phyloP scores from a whole-genome alignment of 1,140 invertebrate species.

The Drosophila mojavensis region DNA sequence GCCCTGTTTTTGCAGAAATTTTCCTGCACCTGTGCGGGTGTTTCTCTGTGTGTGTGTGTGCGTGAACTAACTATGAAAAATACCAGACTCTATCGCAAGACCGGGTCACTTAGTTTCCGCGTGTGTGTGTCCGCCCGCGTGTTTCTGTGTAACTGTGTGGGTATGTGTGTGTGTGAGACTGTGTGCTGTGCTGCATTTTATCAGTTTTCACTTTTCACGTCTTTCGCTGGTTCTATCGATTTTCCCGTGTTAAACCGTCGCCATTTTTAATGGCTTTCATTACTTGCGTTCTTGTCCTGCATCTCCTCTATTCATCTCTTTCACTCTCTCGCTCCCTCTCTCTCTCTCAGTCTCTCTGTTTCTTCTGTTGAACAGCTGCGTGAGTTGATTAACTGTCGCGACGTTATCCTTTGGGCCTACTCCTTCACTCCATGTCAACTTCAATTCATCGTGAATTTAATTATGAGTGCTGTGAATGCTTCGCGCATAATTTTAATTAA shows the following conservation, averaged over 20 bases:
- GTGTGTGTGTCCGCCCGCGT: background rate
- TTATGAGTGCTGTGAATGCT: conserved; percentile 39
- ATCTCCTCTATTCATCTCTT: background rate
- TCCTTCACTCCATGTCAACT: conserved; percentile 37
- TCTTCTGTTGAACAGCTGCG: conserved; percentile 33
- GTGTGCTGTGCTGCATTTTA: conserved; percentile 63
- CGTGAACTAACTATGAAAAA: conserved; percentile 35
- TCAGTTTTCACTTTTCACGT: conserved; percentile 63
- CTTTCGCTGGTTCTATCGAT: conserved; percentile 58
- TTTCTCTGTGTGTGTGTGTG: conserved; percentile 2
- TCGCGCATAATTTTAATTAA: conserved; percentile 59
- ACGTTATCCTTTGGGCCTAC: conserved; percentile 39
- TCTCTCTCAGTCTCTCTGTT: background rate
- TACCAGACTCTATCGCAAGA: conserved; percentile 9
- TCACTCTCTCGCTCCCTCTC: background rate
- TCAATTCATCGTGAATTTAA: conserved; percentile 69
- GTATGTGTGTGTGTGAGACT: conserved; percentile 12
- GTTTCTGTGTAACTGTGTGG: background rate
- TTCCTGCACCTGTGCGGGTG: conserved; percentile 2
- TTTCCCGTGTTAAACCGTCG: conserved; percentile 66
- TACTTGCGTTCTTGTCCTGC: conserved; percentile 49
- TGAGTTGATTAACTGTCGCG: conserved; percentile 70
- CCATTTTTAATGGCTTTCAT: conserved; percentile 80
- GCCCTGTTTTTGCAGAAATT: conserved; percentile 2
- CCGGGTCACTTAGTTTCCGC: conserved; percentile 25